Base-by-base conservation (phyloP, 2,888 invertebrate genomes). In the Tupiocoris notatus region DNA sequence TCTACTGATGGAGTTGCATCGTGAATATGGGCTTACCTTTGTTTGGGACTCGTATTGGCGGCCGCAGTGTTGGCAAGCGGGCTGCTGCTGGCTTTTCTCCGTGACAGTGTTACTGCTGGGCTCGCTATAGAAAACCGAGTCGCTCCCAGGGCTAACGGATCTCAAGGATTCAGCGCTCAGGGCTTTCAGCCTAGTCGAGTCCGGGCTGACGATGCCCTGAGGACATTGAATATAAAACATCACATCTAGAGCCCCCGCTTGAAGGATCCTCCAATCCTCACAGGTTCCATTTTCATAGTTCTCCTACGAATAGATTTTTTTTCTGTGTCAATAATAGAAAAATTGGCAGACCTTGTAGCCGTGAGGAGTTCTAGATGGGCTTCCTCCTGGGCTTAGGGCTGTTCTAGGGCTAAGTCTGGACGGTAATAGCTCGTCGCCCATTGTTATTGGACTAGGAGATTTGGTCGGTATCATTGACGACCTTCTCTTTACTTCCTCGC, bases 131-230 rank as follows among this genome's bases (percentile, higher is more conserved):
- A 95, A 95, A 23, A 95, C 94, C 76, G 93, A 94, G 84, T 95
- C 94, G 79, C 94, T 94, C 22, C 95, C 94, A 1, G 94, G 94
- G 82, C 94, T 94, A 58, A 92, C 93, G n/a, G 94, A 94, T 65
- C 94, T 88, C 73, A 95, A 85, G 0, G 94, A 94, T 85, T 95
- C 95, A 63, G 93, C 92, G 81, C 94, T 94, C 77, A 93, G 87
- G 9, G 94, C 93, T 85, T 94, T 94, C 71, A 92, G 84, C 80
- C 89, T 85, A 12, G 86, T 83, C 3, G 84, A 81, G 79, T 88
- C 87, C 0, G 86, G 86, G 81, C 86, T 86, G 25, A 77, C 77
- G 54, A 79, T 80, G 39, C 79, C 79, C 80, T 81, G 78, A 16
- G 39, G 75, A 66, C n/a, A n/a, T n/a, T n/a, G n/a, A n/a, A n/a